phyloP scores from a whole-genome alignment of 2,113 vertebrate genomes.

The Mastomys natalensis region DNA sequence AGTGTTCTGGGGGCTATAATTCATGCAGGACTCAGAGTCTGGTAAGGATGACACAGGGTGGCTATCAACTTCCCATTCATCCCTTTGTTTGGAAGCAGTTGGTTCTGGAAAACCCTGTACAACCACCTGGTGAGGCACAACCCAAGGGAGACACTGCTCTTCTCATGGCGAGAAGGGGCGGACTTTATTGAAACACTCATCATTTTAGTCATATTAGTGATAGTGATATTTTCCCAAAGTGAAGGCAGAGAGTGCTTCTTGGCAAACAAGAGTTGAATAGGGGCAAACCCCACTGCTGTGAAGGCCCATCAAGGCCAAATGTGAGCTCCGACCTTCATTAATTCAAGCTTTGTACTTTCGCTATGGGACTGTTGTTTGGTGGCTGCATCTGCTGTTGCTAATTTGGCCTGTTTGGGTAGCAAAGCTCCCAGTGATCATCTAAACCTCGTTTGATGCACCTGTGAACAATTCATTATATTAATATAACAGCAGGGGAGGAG shows the following conservation, averaged over 20 bases:
- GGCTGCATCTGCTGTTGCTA: conserved; percentile 88
- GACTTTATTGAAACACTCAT: not conserved
- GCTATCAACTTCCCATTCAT: not conserved
- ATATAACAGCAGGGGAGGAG: conserved; percentile 91
- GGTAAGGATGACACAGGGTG: not conserved
- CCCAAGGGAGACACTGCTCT: not conserved
- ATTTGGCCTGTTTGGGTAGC: conserved; percentile 90
- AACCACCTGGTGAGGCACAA: not conserved
- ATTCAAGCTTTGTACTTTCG: conserved; percentile 84
- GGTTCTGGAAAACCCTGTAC: not conserved
- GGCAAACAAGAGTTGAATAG: conserved; percentile 77
- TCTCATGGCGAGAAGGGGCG: not conserved
- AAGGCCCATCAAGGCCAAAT: conserved; percentile 85
- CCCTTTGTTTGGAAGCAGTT: not conserved
- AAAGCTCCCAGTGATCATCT: conserved; percentile 90
- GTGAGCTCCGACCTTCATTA: conserved; percentile 87
- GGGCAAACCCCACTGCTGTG: conserved; percentile 70
- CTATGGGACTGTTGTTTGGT: conserved; percentile 74
- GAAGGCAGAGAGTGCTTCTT: conserved; percentile 39
- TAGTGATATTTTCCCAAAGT: not conserved
- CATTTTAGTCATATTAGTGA: not conserved
- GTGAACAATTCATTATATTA: conserved; percentile 95
- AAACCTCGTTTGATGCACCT: conserved; percentile 93
- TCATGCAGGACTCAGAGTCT: not conserved
- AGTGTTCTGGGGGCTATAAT: not conserved